Base-by-base conservation (phyloP, 2,888 invertebrate species). In the Drosophila maculinotata region DNA sequence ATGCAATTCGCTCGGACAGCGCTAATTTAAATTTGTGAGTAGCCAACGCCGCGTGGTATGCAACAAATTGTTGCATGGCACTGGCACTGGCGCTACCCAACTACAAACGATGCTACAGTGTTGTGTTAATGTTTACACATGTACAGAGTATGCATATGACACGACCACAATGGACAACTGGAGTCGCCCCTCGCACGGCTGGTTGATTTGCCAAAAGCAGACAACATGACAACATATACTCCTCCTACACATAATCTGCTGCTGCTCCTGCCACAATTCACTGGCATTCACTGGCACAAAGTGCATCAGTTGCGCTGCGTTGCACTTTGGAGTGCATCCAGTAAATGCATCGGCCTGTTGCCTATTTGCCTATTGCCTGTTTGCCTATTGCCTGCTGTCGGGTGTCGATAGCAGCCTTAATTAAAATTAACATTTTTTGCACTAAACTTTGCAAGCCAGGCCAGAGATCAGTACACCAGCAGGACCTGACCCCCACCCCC, bases 391-490 rank as follows among this genome's bases (percentile, higher is more conserved):
- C 23, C 36, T 42, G 36, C 41, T 26, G 35, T n/a, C 38, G 76
- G 71, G 85, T 85, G 87, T 86, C 81, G 88, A 84, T 88, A 86
- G 84, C 87, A 84, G 64, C 69, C 76, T 80, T 84, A 88, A 84
- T 84, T 84, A 88, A 84, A 87, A 84, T 88, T 87, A 84, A 86
- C 81, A 84, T 83, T 84, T 88, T 86, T 85, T 87, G 80, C 60
- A 69, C 69, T 65, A 71, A 84, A 88, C 76, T 83, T 79, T 60
- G 69, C 52, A 59, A 42, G 57, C 39, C 30, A 5, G 62, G 26
- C 48, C 62, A 41, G 64, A 47, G 52, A 63, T 58, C 65, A 53
- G 60, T 28, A 25, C 42, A 58, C 74, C 56, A 41, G 33, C 47
- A 10, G 25, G 1, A 9, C 12, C 9, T 41, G 17, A 10, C 17